Evolutionary conservation across 2,888 invertebrate species (phyloP).

Genomic region (Drosophila hamatofila): DNA sequence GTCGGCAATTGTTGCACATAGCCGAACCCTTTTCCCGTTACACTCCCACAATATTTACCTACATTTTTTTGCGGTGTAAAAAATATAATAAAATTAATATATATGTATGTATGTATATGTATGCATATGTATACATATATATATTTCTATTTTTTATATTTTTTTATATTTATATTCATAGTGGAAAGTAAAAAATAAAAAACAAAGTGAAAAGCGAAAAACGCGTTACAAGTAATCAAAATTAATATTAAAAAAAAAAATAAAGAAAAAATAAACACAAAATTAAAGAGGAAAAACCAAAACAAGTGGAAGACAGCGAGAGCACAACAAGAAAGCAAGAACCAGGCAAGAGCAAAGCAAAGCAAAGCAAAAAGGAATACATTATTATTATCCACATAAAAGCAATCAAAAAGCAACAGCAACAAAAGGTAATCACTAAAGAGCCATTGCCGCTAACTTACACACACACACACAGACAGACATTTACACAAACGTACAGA

Average conservation of each 20-base stretch:
- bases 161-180: not conserved
- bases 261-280: constrained; percentile 24
- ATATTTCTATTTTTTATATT: no score
- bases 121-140: constrained; percentile 3
- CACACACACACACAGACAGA: not conserved
- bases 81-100: not conserved
- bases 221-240: constrained; percentile 62
- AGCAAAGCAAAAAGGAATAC: constrained; percentile 42
- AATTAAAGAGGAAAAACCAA: constrained; percentile 17
- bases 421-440: constrained; percentile 60
- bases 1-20: constrained; percentile 74
- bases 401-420: constrained; percentile 64
- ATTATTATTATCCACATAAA: constrained; percentile 53
- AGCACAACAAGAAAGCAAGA: constrained; percentile 36
- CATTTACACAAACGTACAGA: not conserved
- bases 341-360: constrained; percentile 25
- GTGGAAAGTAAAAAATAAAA: constrained; percentile 43
- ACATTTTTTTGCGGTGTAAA: constrained; percentile 39
- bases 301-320: constrained; percentile 37
- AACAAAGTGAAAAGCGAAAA: constrained; percentile 60
- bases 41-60: not conserved
- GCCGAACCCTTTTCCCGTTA: constrained; percentile 24
- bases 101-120: not conserved
- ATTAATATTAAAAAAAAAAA: constrained; percentile 29
- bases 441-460: constrained; percentile 32